Conservation (phyloP, 1,140 invertebrate species). For the Maconellicoccus hirsutus region DNA sequence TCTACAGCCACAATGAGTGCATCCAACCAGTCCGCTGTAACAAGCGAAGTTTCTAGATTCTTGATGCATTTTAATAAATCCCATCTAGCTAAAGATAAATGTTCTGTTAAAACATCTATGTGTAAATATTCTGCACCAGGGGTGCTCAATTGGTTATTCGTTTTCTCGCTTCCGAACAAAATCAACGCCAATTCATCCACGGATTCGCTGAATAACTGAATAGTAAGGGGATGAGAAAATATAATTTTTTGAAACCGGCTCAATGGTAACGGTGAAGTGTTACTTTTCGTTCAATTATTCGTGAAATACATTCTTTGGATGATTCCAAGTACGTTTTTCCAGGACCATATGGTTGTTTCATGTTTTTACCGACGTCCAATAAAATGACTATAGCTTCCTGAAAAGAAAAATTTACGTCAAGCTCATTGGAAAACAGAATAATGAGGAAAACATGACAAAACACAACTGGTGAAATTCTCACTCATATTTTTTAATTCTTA, state of each 20-base stretch:
- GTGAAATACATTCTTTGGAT: slow-evolving; percentile 7
- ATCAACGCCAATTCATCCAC: not conserved
- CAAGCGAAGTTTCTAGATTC: not conserved
- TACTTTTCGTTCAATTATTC: not conserved
- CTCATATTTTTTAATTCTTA: too few species aligned
- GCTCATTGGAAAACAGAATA: too few species aligned
- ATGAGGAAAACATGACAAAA: too few species aligned
- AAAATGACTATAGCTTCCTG: slow-evolving; percentile 5
- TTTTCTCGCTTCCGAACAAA: slow-evolving; percentile 8
- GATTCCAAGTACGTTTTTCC: not conserved
- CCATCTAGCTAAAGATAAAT: not conserved
- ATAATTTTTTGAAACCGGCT: too few species aligned
- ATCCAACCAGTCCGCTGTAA: not conserved
- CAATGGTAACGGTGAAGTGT: not conserved
- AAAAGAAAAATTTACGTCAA: not conserved
- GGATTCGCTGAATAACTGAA: not conserved
- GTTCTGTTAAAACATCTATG: not conserved
- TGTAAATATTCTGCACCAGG: not conserved
- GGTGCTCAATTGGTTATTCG: not conserved
- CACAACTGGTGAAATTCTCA: too few species aligned
- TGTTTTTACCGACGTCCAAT: not conserved
- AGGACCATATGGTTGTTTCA: not conserved
- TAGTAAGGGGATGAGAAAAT: not conserved
- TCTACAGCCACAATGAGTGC: not conserved
- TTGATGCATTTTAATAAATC: not conserved